Percentiles rank a stretch among this genome's conserved stretches.
Evolutionary conservation across 2,113 vertebrate species (phyloP).

Genomic region (Anser brachyrhynchus): DNA sequence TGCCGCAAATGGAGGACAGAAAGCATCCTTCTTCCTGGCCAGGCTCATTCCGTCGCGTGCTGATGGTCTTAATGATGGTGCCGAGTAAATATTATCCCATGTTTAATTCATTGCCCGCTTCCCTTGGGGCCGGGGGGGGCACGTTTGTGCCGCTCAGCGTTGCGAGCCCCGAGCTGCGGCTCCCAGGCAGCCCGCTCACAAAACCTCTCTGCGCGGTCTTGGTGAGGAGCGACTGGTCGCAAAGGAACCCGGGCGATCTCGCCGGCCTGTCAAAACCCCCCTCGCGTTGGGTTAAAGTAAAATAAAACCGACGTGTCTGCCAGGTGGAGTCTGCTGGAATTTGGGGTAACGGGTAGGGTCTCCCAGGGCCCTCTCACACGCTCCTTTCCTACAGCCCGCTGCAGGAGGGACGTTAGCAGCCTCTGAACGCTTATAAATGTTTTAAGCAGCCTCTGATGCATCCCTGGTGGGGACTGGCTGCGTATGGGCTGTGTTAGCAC

Average conservation of each 20-base stretch:
- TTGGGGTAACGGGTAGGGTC: background rate
- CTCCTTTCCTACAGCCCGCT: background rate
- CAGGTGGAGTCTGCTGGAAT: background rate
- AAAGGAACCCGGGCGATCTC: background rate
- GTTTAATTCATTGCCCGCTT: background rate
- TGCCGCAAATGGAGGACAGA: background rate
- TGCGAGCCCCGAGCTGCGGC: accelerated
- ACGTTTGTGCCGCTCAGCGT: accelerated
- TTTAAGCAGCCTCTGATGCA: background rate
- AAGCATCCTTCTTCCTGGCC: background rate
- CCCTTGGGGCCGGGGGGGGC: accelerated
- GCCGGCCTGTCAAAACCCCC: background rate
- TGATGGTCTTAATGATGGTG: background rate
- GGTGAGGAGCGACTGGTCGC: background rate
- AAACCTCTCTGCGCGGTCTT: background rate
- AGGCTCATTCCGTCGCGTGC: background rate
- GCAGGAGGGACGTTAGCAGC: background rate
- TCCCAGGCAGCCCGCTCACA: accelerated
- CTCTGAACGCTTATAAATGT: background rate
- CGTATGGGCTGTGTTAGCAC: background rate
- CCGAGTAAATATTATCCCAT: background rate
- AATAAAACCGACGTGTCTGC: accelerated
- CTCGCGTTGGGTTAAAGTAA: background rate
- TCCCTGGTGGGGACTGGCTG: background rate
- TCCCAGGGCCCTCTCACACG: background rate